Evolutionary conservation across 2,888 invertebrate genomes (phyloP).

Genomic region (Chymomyza procnemis): DNA sequence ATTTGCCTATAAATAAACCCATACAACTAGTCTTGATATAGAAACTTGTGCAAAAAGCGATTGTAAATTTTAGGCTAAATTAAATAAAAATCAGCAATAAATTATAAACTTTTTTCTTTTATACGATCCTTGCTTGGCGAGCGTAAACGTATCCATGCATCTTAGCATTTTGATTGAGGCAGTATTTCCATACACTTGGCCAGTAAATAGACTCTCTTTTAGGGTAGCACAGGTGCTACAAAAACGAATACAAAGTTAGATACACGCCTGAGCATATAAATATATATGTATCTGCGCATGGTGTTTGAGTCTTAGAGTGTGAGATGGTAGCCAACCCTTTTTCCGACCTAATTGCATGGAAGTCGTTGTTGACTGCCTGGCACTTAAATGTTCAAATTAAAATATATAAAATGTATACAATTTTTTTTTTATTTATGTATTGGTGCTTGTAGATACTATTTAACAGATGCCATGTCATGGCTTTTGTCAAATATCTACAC

Average conservation of each 20-base stretch:
- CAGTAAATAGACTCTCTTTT: background rate
- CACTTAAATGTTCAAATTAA: slow-evolving; percentile 69
- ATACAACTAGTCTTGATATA: too few relatives aligned
- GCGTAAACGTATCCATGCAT: too few relatives aligned
- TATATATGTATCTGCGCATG: background rate
- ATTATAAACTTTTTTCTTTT: too few relatives aligned
- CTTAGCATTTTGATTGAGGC: background rate
- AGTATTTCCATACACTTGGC: background rate
- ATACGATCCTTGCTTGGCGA: too few relatives aligned
- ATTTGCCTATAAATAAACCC: too few relatives aligned
- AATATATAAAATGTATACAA: slow-evolving; percentile 69
- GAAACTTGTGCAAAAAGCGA: background rate
- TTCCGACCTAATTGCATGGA: slow-evolving; percentile 71
- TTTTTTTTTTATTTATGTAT: slow-evolving; percentile 52
- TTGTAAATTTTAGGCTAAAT: background rate
- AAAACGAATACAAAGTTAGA: background rate
- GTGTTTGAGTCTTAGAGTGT: slow-evolving; percentile 9
- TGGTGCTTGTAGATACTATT: background rate
- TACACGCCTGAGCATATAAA: background rate
- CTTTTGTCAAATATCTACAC: background rate
- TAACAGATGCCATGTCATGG: background rate
- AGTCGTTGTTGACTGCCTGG: slow-evolving; percentile 54
- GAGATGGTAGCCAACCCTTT: slow-evolving; percentile 51
- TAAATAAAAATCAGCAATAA: too few relatives aligned
- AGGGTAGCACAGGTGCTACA: slow-evolving; percentile 16